Conservation (phyloP, 2,888 invertebrate species). For the Stenurella melanura region DNA sequence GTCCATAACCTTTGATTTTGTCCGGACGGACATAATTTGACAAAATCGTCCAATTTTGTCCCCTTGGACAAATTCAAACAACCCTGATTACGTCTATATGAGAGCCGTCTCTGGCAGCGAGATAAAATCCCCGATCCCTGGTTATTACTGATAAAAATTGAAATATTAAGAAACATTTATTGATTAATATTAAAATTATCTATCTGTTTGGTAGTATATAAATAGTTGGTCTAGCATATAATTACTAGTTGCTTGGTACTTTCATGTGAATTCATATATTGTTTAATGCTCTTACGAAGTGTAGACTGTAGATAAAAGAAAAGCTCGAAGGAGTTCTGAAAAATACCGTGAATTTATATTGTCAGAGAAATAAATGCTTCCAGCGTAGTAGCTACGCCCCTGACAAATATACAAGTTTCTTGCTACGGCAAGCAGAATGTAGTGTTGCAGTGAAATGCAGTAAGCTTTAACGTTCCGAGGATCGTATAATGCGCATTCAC, state of each 20-base stretch:
- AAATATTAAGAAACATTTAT: too few species aligned
- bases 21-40: too few species aligned
- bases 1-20: too few species aligned
- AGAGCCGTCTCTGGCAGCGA: too few species aligned
- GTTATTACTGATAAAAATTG: too few species aligned
- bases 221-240: background rate
- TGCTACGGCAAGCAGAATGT: slow-evolving; percentile 21
- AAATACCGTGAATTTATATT: background rate
- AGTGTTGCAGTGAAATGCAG: background rate
- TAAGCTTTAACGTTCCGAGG: slow-evolving; percentile 1
- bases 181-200: too few species aligned
- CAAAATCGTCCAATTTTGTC: too few species aligned
- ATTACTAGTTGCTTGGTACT: background rate
- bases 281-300: background rate
- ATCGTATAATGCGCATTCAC: slow-evolving; percentile 16
- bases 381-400: background rate
- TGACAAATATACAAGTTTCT: slow-evolving; percentile 22
- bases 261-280: background rate
- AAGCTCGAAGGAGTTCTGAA: background rate
- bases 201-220: too few species aligned
- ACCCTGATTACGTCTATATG: too few species aligned
- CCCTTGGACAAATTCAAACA: too few species aligned
- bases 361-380: background rate
- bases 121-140: too few species aligned
- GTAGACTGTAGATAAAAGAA: background rate